Conservation (phyloP, 2,888 invertebrate genomes). For the Brachylomia viminalis region DNA sequence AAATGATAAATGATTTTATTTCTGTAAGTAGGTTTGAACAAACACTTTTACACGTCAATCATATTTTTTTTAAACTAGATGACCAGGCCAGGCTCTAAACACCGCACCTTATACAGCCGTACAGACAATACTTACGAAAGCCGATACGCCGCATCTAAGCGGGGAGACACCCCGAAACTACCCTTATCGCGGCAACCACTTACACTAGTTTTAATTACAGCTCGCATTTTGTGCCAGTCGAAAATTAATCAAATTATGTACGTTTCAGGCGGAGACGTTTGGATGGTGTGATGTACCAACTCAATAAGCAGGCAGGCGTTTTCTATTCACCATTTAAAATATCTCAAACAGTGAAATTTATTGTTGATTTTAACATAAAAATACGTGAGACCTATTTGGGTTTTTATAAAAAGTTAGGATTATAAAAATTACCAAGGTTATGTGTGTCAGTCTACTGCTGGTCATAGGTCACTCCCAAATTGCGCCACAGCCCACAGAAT, state of each 20-base stretch:
- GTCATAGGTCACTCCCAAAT: background rate
- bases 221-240: conserved; percentile 87
- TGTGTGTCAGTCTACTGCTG: background rate
- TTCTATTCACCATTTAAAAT: background rate
- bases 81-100: background rate
- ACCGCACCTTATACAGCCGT: conserved; percentile 61
- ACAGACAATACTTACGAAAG: conserved; percentile 62
- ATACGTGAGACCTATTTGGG: background rate
- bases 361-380: background rate
- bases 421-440: too few species aligned
- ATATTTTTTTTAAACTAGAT: too few species aligned
- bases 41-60: too few species aligned
- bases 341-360: background rate
- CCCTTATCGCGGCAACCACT: conserved; percentile 89
- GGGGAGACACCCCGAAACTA: conserved; percentile 76
- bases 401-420: background rate
- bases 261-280: conserved; percentile 75
- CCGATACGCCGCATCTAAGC: conserved; percentile 74
- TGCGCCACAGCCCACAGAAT: background rate
- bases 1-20: too few species aligned
- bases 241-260: conserved; percentile 90
- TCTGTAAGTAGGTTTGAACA: too few species aligned
- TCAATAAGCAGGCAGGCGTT: background rate
- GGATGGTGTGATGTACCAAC: conserved; percentile 70
- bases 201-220: conserved; percentile 90